Base-by-base conservation (phyloP, 2,888 invertebrate species). In the Lasiommata megera region DNA sequence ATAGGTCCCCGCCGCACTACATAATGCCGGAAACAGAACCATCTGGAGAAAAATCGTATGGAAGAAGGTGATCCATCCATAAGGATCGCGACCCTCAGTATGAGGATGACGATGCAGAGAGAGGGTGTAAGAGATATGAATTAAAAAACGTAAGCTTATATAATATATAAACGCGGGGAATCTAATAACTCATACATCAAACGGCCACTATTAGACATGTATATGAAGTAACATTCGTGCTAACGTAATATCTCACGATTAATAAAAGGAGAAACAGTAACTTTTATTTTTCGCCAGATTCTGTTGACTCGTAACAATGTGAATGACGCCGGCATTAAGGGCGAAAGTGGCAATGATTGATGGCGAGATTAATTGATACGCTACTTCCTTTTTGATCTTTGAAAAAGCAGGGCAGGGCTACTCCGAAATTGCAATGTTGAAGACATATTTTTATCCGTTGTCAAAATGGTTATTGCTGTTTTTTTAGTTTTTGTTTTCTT, bases 321-420 rank as follows among this genome's bases (percentile, higher is more conserved):
- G 71, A 68, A 69, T 72, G 74, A 73, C 73, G 71, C 66, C 60
- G 66, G 66, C 69, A 72, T 69, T 67, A 62, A 66, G 69, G 62
- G 68, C 62, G 67, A 72, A 70, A 68, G 65, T 60, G 69, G 69
- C 69, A 70, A 73, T 76, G 76, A 76, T 76, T 74, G 76, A 76
- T 76, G 74, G 69, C 63, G 66, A 64, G 68, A 73, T 73, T 76
- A 74, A 76, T 76, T 76, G 74, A 73, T 76, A 73, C 72, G 68
- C 67, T 81, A 83, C 78, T 83, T 84, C 79, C 81, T 80, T 80
- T 75, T 73, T 67, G 71, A 67, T 71, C 71, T 65, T 59, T 72
- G 74, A 78, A 82, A 82, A 79, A 80, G 76, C 73, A 76, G 77
- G 75, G 72, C 73, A n/a, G 70, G 74, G 57, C 65, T 53, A 67